Base-by-base conservation (phyloP, 2,797 vertebrate species). In the Eulemur mongoz region DNA sequence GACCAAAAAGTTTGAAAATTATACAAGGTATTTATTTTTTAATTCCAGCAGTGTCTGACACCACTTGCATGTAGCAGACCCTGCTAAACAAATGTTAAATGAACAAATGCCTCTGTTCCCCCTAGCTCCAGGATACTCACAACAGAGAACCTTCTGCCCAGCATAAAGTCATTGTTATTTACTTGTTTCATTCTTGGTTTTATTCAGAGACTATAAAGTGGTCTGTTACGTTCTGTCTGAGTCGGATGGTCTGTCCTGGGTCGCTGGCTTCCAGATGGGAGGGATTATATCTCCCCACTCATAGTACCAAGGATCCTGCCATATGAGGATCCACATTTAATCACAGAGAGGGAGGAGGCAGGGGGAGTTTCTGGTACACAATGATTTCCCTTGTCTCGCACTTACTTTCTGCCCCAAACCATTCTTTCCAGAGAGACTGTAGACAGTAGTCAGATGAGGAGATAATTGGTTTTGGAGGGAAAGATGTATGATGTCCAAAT, bases 401-500 rank as follows among this genome's bases (percentile, higher is more conserved):
- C n/a, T 85, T 25, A 17, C 63, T 73, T 76, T 88, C 57, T 52
- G 27, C 23, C 35, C 45, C 93, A 63, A 94, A 35, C 35, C 35
- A 22, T 40, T 94, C 79, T 84, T 96, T 94, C 43, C 89, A 90
- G 63, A 90, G 57, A 96, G 38, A 79, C 35, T 52, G 17, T 4
- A 82, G 86, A 67, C 65, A 69, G 52, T 3, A n/a, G 22, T 38
- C 27, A 79, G 40, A 95, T 69, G 85, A 88, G 32, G 54, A 81
- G 38, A 65, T 67, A 40, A 67, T 4, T 57, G 59, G 52, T 79
- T 85, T 93, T 32, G 43, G 63, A 93, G 65, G 78, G 67, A 78
- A 88, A 67, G 2, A 23, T 0, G 13, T 17, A 63, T 15, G n/a
- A 52, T 22, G 30, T 45, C 48, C 54, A 52, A 84, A 89, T n/a